Conservation (phyloP, 2,797 vertebrate species). For the Sciurus carolinensis region DNA sequence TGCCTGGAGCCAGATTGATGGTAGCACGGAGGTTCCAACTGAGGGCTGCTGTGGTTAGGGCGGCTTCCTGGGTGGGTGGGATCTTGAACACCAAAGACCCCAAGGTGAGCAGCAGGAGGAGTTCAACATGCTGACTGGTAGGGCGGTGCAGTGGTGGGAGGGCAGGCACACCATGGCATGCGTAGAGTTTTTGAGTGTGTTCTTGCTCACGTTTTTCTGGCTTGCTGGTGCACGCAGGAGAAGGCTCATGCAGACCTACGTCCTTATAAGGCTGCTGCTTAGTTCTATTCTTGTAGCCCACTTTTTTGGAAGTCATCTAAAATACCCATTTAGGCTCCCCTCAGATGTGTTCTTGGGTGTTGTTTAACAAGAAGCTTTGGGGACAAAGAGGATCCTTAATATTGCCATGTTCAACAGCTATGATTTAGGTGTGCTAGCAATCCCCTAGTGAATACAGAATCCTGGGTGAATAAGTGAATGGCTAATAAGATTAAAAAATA, state of each 20-base stretch:
- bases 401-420: background rate
- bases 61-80: constrained; percentile 17
- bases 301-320: constrained; percentile 26
- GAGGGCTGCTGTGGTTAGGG: background rate
- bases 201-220: background rate
- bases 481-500: background rate
- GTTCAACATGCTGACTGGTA: background rate
- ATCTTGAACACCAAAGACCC: background rate
- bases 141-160: background rate
- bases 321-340: background rate
- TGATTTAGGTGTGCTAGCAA: background rate
- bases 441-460: background rate
- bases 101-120: background rate
- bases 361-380: constrained; percentile 17
- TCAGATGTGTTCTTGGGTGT: background rate
- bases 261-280: constrained; percentile 43
- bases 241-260: background rate
- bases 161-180: background rate
- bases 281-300: constrained; percentile 13
- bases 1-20: background rate
- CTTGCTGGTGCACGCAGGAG: background rate
- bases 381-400: constrained; percentile 56
- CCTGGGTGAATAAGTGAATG: background rate
- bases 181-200: background rate
- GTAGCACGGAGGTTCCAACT: fast-evolving